A percentile compares a stretch with the other conserved stretches of the same genome.
Conservation (phyloP, 2,797 vertebrate genomes). For the Pangasius sanitwongsei region DNA sequence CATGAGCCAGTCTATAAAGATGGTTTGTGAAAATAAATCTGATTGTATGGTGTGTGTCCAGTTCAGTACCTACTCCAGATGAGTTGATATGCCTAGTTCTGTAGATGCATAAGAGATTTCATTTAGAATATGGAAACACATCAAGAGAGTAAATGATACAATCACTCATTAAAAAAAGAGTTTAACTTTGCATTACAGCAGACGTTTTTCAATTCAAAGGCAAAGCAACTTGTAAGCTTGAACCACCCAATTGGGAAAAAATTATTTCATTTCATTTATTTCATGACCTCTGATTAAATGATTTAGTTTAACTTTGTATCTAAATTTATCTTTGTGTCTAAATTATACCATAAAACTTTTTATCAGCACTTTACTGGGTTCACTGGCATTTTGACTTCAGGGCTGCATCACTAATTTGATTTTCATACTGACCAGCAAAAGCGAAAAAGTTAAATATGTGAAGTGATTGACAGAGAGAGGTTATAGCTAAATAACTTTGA, state of each 20-base stretch:
- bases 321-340: not conserved
- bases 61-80: not conserved
- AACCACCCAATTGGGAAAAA: not conserved
- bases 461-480: not conserved
- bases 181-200: not conserved
- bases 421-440: not conserved
- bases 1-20: not conserved
- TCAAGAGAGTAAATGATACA: not conserved
- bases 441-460: not conserved
- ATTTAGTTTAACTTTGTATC: not conserved
- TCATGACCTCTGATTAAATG: slow-evolving; percentile 1
- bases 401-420: not conserved
- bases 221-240: not conserved
- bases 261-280: not conserved
- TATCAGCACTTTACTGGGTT: not conserved
- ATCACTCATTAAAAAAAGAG: not conserved
- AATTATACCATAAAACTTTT: not conserved
- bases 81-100: not conserved
- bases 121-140: not conserved
- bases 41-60: not conserved
- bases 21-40: not conserved
- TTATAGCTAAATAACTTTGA: not conserved
- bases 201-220: not conserved
- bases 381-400: not conserved
- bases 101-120: not conserved